Evolutionary conservation across 2,113 vertebrate genomes (phyloP), one percentile per base, ranked within the genome.

Genomic region (Odontophorus gujanensis): DNA sequence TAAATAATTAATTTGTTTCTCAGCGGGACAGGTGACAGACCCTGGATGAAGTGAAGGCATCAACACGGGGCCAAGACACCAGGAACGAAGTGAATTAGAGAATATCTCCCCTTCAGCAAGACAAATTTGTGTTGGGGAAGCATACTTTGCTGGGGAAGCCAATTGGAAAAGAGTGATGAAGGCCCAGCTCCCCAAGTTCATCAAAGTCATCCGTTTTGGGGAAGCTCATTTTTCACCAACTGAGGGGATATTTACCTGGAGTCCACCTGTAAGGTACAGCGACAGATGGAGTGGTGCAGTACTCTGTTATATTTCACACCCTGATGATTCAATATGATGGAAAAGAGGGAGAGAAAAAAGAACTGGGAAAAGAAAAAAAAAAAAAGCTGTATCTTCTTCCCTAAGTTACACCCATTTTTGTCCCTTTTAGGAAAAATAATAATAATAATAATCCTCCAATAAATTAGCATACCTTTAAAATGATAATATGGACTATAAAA

Each of bases 291-390:
- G 98, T 92, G 98, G 98, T 99, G 99, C 98, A 97, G 97, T 98
- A 98, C 98, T 98, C 98, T 99, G 99, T 99, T 99, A 98, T 99
- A 99, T 99, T 99, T 99, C 99, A 99, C 99, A 99, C 98, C 98
- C 98, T 97, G 98, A 96, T 98, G 98, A 98, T 98, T 99, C 98
- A 97, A 96, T 97, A 97, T 97, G 98, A 98, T 97, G 96, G 96
- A 93, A 81, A 91, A 95, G 91, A 95, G 77, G 72, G 69, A 93
- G 94, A 93, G 63, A 76, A 89, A 96, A 88, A 94, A 34, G 55
- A 88, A 55, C 71, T 89, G 83, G 21, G 19, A 40, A 40, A 19
- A 61, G 36, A 40, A 40, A 40, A 40, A 40, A 42, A 9, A 68
- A 67, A 48, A 79, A 78, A 9, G 30, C 30, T 4, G 0, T 11